Evolutionary conservation across 2,888 invertebrate genomes (phyloP).

Genomic region (Sarcophaga caerulescens): DNA sequence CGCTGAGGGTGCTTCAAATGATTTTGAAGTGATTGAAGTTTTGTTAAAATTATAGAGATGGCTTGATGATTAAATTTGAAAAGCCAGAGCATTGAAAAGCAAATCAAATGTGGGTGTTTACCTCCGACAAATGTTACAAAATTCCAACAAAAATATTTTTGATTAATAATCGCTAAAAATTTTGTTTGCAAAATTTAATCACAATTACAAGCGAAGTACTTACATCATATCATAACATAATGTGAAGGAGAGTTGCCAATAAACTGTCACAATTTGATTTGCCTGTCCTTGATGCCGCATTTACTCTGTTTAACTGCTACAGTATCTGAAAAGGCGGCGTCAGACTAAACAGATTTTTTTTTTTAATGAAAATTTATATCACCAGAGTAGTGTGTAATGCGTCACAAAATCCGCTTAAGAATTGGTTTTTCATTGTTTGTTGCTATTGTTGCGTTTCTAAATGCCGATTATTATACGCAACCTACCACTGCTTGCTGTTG

Average conservation of each 20-base stretch:
- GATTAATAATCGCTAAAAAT: too few species aligned
- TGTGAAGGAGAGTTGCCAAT: too few species aligned
- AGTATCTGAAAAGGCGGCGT: not conserved
- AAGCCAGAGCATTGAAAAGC: not conserved
- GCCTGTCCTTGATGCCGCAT: rapidly evolving
- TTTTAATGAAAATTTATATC: too few species aligned
- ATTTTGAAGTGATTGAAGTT: slow-evolving; percentile 26
- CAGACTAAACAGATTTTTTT: too few species aligned
- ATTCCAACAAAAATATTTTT: not conserved
- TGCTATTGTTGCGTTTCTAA: too few species aligned
- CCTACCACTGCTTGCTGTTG: too few species aligned
- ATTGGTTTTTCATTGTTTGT: not conserved
- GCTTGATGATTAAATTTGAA: slow-evolving; percentile 17
- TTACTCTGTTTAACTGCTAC: not conserved
- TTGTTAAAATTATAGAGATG: slow-evolving; percentile 27
- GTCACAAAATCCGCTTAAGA: slow-evolving; percentile 24
- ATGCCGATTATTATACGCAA: too few species aligned
- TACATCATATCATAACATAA: too few species aligned
- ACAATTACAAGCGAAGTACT: not conserved
- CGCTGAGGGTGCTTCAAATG: slow-evolving; percentile 43
- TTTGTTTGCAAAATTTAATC: not conserved
- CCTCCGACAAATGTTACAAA: slow-evolving; percentile 51
- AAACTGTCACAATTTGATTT: too few species aligned
- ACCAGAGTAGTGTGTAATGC: not conserved
- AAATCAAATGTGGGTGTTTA: slow-evolving; percentile 46